Base-by-base conservation (phyloP, 2,113 vertebrate genomes). In the Pseudorhombus dupliciocellatus region DNA sequence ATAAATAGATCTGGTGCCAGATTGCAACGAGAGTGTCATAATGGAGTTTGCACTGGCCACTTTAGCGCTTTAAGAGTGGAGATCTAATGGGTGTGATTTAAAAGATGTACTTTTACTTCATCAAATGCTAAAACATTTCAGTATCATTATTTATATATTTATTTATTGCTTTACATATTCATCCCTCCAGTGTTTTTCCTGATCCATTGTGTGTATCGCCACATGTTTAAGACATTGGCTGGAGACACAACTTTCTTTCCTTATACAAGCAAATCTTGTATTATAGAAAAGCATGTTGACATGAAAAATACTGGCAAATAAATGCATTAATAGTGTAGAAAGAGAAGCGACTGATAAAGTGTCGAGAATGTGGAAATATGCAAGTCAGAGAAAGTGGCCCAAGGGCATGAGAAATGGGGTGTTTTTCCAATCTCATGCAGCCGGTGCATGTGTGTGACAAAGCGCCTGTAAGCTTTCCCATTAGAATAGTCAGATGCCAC, bases 41-140 rank as follows among this genome's bases (percentile, higher is more conserved):
- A 50, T 57, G 62, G 46, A 51, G n/a, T 65, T 65, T 16, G n/a
- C 46, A 65, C 22, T 50, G 51, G 42, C 70, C 59, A 31, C 60
- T 5, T 31, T 46, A 7, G 51, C 52, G 34, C 26, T 30, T 56
- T 31, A 65, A 65, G 44, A 21, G 28, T 8, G 42, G 30, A 58
- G 22, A 56, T 4, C 16, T 57, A 57, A 65, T 37, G 51, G 2
- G n/a, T 21, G 10, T 12, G 40, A 37, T 46, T 7, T 44, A n/a
- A 37, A 62, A 7, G 16, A 25, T 40, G 16, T 44, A 2, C 42
- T 46, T 58, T 20, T 18, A 24, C 4, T 21, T 46, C 28, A 21
- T 62, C 44, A 50, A 50, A 4, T 50, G 42, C 25, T 30, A 26
- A 5, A 18, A 42, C 22, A 2, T 42, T 20, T 46, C 8, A 58